A percentile compares a stretch with the other conserved stretches of the same genome.
Evolutionary conservation across 2,797 vertebrate genomes (phyloP).

Genomic region (Hemibagrus guttatus): DNA sequence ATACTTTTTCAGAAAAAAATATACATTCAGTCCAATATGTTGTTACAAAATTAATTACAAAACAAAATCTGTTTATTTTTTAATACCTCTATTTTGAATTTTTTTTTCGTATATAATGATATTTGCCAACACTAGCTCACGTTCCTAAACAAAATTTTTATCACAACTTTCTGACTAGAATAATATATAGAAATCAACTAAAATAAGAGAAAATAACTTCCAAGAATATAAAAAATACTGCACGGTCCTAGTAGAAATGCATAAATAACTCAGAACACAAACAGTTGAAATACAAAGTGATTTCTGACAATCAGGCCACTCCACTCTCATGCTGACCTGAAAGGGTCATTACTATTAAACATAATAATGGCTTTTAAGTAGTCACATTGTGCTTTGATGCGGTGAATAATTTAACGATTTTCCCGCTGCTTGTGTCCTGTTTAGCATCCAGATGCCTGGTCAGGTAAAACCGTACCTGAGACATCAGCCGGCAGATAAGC

Average conservation of each 20-base stretch:
- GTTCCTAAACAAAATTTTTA: not conserved
- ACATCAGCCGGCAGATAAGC: constrained; percentile 67
- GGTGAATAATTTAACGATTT: constrained; percentile 75
- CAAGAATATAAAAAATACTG: not conserved
- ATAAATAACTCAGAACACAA: constrained; percentile 21
- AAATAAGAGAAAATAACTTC: constrained; percentile 2
- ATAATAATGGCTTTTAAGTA: constrained; percentile 81
- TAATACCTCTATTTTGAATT: too few relatives aligned
- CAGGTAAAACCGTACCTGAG: constrained; percentile 73
- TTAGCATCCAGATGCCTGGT: constrained; percentile 56
- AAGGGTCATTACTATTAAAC: constrained; percentile 82
- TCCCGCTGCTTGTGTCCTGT: constrained; percentile 36
- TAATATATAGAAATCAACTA: not conserved
- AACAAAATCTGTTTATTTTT: too few relatives aligned
- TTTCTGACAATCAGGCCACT: constrained; percentile 66
- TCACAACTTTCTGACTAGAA: not conserved
- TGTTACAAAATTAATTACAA: too few relatives aligned
- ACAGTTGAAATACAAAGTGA: constrained; percentile 57
- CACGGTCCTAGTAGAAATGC: not conserved
- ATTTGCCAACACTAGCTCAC: too few relatives aligned
- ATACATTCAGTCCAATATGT: too few relatives aligned
- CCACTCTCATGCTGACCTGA: constrained; percentile 59
- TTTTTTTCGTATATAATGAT: too few relatives aligned
- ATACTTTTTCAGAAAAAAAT: too few relatives aligned
- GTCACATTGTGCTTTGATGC: constrained; percentile 70